A percentile compares a stretch with the other conserved stretches of the same genome.
Conservation (phyloP, 1,140 invertebrate species). For the Eciton burchellii region DNA sequence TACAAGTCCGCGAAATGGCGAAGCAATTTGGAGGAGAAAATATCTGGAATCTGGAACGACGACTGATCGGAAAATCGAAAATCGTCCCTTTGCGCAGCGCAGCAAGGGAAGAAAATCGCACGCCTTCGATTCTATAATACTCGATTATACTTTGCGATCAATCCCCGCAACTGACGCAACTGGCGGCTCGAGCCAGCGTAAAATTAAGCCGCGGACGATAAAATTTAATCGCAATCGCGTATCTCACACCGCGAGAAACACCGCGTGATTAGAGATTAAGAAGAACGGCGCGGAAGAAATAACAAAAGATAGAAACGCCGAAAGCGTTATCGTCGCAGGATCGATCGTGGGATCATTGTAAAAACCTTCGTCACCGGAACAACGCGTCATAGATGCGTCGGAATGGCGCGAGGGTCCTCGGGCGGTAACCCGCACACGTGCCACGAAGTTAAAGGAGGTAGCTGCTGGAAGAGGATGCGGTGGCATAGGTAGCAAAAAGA, state of each 20-base stretch:
- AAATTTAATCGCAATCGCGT: background rate
- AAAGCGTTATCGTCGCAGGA: slow-evolving; percentile 12
- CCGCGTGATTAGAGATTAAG: too few species aligned
- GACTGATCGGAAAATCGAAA: slow-evolving; percentile 1
- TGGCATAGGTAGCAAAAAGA: slow-evolving; percentile 44
- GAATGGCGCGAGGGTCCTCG: slow-evolving; percentile 38
- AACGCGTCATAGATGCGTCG: slow-evolving; percentile 39
- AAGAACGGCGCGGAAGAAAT: too few species aligned
- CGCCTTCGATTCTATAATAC: background rate
- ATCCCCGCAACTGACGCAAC: background rate
- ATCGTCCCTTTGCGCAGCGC: background rate
- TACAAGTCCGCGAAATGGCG: background rate
- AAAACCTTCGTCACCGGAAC: slow-evolving; percentile 53
- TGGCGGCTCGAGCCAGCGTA: background rate
- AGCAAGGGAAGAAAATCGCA: background rate
- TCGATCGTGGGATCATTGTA: slow-evolving; percentile 18
- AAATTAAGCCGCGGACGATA: background rate
- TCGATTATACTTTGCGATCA: too few species aligned
- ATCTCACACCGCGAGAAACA: too few species aligned
- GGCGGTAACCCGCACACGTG: slow-evolving; percentile 47
- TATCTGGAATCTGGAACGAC: background rate
- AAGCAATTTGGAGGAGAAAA: background rate
- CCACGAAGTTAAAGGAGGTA: slow-evolving; percentile 55
- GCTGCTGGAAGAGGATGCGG: slow-evolving; percentile 30
- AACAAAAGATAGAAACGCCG: background rate